Evolutionary conservation across 2,888 invertebrate genomes (phyloP).

Genomic region (Melinaea marsaeus): DNA sequence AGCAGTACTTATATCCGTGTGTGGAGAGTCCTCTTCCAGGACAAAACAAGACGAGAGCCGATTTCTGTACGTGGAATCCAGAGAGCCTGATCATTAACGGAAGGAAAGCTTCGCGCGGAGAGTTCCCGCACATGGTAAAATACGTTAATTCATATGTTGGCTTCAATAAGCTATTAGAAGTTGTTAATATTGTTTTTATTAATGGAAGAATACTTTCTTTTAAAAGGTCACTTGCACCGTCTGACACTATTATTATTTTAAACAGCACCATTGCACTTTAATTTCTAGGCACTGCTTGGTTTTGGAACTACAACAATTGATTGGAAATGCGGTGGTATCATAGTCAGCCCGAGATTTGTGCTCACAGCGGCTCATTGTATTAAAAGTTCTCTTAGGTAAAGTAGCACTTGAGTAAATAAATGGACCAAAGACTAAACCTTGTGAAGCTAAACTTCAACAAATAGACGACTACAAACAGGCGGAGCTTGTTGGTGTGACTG

Average conservation of each 20-base stretch:
- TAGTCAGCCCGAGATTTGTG: conserved; percentile 49
- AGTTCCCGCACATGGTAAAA: conserved; percentile 40
- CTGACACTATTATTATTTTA: conserved; percentile 6
- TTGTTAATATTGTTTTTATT: background rate
- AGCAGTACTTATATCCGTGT: conserved; percentile 37
- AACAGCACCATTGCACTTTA: background rate
- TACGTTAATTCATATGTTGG: background rate
- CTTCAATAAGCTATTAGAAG: background rate
- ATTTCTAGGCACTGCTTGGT: conserved; percentile 45
- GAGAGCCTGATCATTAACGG: conserved; percentile 37
- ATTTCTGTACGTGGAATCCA: conserved; percentile 34
- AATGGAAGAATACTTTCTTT: background rate
- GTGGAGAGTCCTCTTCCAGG: conserved; percentile 24
- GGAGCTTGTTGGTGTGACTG: no score
- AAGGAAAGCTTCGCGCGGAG: conserved; percentile 30
- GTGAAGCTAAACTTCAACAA: no score
- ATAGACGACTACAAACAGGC: no score
- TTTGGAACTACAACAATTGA: conserved; percentile 28
- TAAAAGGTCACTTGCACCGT: background rate
- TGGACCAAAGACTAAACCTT: no score
- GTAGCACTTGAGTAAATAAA: background rate
- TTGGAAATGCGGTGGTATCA: conserved; percentile 48
- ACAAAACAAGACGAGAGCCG: conserved; percentile 23
- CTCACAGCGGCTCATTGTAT: conserved; percentile 52
- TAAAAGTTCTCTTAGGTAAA: background rate